phyloP scores from a whole-genome alignment of 2,113 vertebrate species.

The Seriola aureovittata region DNA sequence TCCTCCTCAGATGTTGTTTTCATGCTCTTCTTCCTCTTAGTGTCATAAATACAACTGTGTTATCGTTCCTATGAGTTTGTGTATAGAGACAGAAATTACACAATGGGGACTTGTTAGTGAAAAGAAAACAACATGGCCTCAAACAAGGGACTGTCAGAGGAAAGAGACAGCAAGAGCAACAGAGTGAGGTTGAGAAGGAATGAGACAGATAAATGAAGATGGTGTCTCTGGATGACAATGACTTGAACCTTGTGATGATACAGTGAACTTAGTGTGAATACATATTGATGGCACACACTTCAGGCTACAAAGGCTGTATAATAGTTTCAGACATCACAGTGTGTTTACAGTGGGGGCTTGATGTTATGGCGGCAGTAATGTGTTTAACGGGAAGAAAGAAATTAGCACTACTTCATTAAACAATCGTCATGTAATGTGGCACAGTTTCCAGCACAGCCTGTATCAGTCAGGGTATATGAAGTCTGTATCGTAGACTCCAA shows the following conservation, averaged over 20 bases:
- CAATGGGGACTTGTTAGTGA: constrained; percentile 78
- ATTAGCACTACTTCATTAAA: constrained; percentile 35
- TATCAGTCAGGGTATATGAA: constrained; percentile 40
- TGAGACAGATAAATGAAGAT: constrained; percentile 57
- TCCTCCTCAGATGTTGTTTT: constrained; percentile 53
- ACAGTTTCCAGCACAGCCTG: constrained; percentile 18
- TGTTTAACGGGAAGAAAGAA: constrained; percentile 52
- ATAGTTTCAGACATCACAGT: constrained; percentile 51
- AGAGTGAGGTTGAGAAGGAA: constrained; percentile 33
- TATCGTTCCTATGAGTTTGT: constrained; percentile 63
- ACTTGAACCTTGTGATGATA: constrained; percentile 50
- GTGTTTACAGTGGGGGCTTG: constrained; percentile 48
- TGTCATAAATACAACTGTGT: constrained; percentile 56
- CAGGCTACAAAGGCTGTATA: constrained; percentile 35
- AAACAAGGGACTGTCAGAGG: constrained; percentile 49
- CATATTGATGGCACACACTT: constrained; percentile 38
- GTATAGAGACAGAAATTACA: constrained; percentile 61
- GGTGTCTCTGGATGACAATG: constrained; percentile 48
- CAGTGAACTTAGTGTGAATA: constrained; percentile 21
- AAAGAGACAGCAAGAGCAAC: constrained; percentile 31
- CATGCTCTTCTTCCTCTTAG: constrained; percentile 25
- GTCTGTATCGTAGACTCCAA: constrained; percentile 62
- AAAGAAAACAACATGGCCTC: constrained; percentile 57
- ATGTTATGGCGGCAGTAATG: constrained; percentile 38
- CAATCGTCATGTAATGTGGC: constrained; percentile 19